Evolutionary conservation across 2,888 invertebrate species (phyloP), one percentile per base, ranked within the genome.

Genomic region (Chaitophorus viminalis): DNA sequence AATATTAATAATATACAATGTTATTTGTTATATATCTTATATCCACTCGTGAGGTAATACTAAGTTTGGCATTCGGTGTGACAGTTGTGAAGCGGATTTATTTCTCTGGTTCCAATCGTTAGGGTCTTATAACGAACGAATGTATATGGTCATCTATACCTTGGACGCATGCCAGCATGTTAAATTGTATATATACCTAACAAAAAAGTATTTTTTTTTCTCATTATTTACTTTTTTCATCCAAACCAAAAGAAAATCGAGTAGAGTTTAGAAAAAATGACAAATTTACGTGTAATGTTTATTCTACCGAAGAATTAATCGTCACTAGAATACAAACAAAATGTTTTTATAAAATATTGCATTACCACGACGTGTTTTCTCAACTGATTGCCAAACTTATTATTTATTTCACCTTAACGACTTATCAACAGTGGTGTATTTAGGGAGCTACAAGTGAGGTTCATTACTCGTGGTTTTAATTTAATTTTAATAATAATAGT

Each of bases 61-160:
- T 52, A 31, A 82, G 52, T 82, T 72, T 33, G 33, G 33, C n/a
- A 33, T 72, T 72, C 72, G 54, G 72, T 18, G 33, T 36, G n/a
- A 72, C 18, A 52, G 25, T 25, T 0, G 21, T 9, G 21, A 68
- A 79, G n/a, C 29, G 39, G 46, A 46, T 82, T 82, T 25, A 46
- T 82, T 52, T n/a, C 18, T 25, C 33, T 1, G 21, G 9, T 14
- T 31, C 9, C 17, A 36, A 36, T 78, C 60, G 9, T 65, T 79
- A 74, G 11, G 11, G 25, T 74, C 39, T 70, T 70, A 70, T 2
- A 21, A 60, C 25, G 60, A 60, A 68, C 31, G 70, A 4, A 31
- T 31, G 29, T n/a, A 3, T 31, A 74, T 25, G n/a, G 3, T 46
- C 4, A 33, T n/a, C 54, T 29, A 21, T 31, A 76, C 14, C 11